These are phyloP conservation scores for Mormyrops attenuatus DNA, from an alignment of 2,797 vertebrate species.

Conservation along the genomic window DNA sequence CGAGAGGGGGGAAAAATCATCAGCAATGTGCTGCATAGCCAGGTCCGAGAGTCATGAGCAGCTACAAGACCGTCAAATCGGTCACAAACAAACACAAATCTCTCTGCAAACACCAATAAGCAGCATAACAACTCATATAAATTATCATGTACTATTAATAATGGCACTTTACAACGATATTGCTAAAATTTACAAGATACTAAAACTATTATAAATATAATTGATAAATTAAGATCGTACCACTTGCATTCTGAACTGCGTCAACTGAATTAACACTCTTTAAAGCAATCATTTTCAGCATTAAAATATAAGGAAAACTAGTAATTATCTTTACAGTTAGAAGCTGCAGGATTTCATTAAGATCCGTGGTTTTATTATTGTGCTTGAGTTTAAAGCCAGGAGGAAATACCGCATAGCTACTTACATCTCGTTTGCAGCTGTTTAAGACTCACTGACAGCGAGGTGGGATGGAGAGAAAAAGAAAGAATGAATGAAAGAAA, in stretches of 20 bases:
- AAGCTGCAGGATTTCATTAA: background rate
- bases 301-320: background rate
- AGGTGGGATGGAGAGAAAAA: conserved; percentile 32
- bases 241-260: background rate
- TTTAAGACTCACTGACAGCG: conserved; percentile 51
- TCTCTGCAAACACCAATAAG: background rate
- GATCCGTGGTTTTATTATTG: background rate
- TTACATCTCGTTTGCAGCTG: conserved; percentile 68
- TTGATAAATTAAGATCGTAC: background rate
- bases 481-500: background rate
- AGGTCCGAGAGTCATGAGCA: background rate
- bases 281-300: background rate
- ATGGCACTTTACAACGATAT: background rate
- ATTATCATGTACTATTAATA: background rate
- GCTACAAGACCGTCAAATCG: background rate
- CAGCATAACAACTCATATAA: background rate
- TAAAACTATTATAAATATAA: background rate
- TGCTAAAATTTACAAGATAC: background rate
- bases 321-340: background rate
- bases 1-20: background rate
- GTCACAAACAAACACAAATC: background rate
- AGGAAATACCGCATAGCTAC: conserved; percentile 47
- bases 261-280: background rate
- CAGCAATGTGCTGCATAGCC: background rate
- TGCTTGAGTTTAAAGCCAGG: background rate